Evolutionary conservation across 2,888 invertebrate species (phyloP).

Genomic region (Nipponacmea schrenckii): DNA sequence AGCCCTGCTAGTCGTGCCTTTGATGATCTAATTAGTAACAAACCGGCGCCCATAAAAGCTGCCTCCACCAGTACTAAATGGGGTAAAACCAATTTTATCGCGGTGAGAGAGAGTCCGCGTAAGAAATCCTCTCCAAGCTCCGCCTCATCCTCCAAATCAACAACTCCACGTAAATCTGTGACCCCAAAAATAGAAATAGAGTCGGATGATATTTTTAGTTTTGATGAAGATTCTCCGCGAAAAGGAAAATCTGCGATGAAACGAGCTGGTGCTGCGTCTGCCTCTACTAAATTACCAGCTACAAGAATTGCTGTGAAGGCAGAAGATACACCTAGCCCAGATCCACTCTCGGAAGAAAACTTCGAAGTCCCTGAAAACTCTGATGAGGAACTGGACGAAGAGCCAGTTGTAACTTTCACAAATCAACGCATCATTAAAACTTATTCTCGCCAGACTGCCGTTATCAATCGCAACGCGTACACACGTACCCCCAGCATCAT

Average conservation of each 20-base stretch:
- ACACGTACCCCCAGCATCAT: conserved; percentile 24
- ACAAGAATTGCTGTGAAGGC: conserved; percentile 28
- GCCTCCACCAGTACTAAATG: conserved; percentile 50
- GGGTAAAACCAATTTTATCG: conserved; percentile 58
- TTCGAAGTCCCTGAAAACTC: conserved; percentile 1
- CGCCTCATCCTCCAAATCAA: conserved; percentile 8
- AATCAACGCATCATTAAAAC: conserved; percentile 14
- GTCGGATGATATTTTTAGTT: conserved; percentile 55
- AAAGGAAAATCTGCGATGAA: conserved; percentile 36
- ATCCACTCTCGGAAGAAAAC: neutral
- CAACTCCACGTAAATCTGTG: conserved; percentile 20
- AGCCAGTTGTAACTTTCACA: conserved; percentile 4
- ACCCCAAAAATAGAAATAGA: conserved; percentile 25
- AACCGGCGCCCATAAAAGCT: conserved; percentile 33
- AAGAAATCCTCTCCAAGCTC: conserved; percentile 34
- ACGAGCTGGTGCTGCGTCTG: conserved; percentile 20
- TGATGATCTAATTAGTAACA: conserved; percentile 49
- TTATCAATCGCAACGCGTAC: conserved; percentile 20
- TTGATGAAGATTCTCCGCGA: conserved; percentile 52
- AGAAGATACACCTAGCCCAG: conserved; percentile 5
- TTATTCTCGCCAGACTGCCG: conserved; percentile 7
- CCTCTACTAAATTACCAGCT: conserved; percentile 24
- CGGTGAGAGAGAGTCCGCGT: conserved; percentile 44
- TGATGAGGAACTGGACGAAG: conserved; percentile 7
- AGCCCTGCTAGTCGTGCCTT: conserved; percentile 47